A percentile compares a stretch with the other conserved stretches of the same genome.
Conservation (phyloP, 2,888 invertebrate species). For the Adineta ricciae region DNA sequence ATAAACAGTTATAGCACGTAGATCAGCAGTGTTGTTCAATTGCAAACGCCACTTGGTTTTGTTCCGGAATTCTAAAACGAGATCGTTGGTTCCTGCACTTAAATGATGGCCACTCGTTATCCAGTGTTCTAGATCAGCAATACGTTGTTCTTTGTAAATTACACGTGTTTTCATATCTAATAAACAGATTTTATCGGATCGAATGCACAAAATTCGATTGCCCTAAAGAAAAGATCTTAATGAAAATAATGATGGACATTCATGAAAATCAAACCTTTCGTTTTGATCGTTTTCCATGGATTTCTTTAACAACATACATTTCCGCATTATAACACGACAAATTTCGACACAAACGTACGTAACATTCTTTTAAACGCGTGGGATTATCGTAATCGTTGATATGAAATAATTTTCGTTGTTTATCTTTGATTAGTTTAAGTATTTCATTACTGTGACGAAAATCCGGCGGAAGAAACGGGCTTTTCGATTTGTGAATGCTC, state of each 20-base stretch:
- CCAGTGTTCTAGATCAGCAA: conserved; percentile 58
- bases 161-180: conserved; percentile 58
- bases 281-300: conserved; percentile 9
- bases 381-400: background rate
- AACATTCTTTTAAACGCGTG: conserved; percentile 57
- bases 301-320: conserved; percentile 58
- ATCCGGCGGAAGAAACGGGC: conserved; percentile 55
- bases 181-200: conserved; percentile 56
- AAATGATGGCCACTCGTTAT: conserved; percentile 38
- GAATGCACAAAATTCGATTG: conserved; percentile 56
- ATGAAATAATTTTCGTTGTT: conserved; percentile 18
- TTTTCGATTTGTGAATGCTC: background rate
- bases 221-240: conserved; percentile 39
- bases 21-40: conserved; percentile 1
- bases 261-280: background rate
- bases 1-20: conserved; percentile 17
- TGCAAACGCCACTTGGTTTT: conserved; percentile 13
- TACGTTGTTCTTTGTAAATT: conserved; percentile 50
- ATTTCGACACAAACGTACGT: conserved; percentile 58
- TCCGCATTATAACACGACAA: conserved; percentile 58
- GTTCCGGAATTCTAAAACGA: conserved; percentile 6
- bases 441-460: conserved; percentile 56
- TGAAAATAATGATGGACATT: too few species aligned
- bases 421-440: conserved; percentile 55
- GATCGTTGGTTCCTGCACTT: background rate